phyloP scores from a whole-genome alignment of 1,140 invertebrate species.

The Pogonomyrmex barbatus region DNA sequence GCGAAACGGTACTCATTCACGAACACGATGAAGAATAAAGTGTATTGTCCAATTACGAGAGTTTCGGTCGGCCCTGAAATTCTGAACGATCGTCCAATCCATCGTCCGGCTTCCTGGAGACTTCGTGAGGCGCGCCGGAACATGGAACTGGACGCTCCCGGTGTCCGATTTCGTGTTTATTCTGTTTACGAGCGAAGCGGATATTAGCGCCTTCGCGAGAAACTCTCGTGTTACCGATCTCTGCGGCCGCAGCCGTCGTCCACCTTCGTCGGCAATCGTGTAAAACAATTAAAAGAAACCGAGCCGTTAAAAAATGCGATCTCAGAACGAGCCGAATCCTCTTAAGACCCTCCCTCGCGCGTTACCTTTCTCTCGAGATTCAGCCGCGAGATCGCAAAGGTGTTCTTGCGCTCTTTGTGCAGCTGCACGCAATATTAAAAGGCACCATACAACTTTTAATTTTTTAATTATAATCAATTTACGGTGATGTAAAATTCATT shows the following conservation, averaged over 20 bases:
- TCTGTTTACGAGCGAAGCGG: slow-evolving; percentile 55
- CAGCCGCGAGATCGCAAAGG: slow-evolving; percentile 39
- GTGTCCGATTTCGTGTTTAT: slow-evolving; percentile 55
- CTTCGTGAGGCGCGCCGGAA: slow-evolving; percentile 30
- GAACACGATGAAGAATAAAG: background rate
- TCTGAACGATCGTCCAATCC: background rate
- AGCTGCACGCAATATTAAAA: slow-evolving; percentile 62
- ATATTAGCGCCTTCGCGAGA: slow-evolving; percentile 40
- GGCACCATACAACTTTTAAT: slow-evolving; percentile 53
- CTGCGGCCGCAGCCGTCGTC: background rate
- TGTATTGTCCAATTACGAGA: background rate
- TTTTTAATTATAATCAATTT: slow-evolving; percentile 70
- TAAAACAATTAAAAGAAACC: slow-evolving; percentile 68
- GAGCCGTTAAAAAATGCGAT: slow-evolving; percentile 68
- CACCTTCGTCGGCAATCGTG: slow-evolving; percentile 58
- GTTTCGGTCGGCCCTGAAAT: background rate
- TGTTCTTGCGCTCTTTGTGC: slow-evolving; percentile 59
- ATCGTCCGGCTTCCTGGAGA: slow-evolving; percentile 43
- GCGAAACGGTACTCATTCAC: background rate
- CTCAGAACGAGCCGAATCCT: slow-evolving; percentile 64
- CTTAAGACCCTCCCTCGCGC: slow-evolving; percentile 31
- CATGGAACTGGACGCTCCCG: slow-evolving; percentile 24
- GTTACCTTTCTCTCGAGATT: slow-evolving; percentile 49
- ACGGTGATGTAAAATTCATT: slow-evolving; percentile 40
- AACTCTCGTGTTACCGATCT: slow-evolving; percentile 45